Conservation (phyloP, 1,140 invertebrate species). For the Nomia melanderi region DNA sequence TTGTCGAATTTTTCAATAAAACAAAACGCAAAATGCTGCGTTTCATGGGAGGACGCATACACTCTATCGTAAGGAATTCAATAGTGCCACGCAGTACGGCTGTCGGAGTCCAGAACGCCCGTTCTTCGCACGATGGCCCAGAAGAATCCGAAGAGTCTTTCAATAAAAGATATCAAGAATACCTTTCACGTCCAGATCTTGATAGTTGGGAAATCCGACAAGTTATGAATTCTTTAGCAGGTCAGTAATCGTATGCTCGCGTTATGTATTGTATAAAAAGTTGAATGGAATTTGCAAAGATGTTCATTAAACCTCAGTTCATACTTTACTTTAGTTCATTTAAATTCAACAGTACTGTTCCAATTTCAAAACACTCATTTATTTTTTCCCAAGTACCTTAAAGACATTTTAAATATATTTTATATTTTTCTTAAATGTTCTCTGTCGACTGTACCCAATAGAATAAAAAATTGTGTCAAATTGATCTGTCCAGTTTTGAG, state of each 20-base stretch:
- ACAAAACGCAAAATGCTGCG: conserved; percentile 77
- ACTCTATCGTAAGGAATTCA: conserved; percentile 71
- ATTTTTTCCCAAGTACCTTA: too few species aligned
- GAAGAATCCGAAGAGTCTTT: conserved; percentile 86
- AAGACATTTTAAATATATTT: too few species aligned
- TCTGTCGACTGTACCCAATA: too few species aligned
- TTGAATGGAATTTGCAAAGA: background rate
- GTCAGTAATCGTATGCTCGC: conserved; percentile 57
- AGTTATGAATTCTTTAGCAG: conserved; percentile 88
- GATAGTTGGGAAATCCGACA: conserved; percentile 98
- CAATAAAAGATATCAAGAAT: conserved; percentile 90
- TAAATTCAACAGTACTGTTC: background rate
- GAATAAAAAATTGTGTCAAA: too few species aligned
- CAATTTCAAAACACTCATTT: too few species aligned
- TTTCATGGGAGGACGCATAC: conserved; percentile 75
- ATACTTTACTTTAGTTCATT: background rate
- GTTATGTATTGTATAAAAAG: background rate
- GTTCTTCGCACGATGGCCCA: conserved; percentile 69
- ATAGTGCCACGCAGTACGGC: conserved; percentile 62
- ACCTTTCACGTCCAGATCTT: conserved; percentile 94
- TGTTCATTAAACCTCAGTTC: background rate
- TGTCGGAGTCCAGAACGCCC: conserved; percentile 62
- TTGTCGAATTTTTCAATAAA: background rate
- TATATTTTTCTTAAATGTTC: too few species aligned
- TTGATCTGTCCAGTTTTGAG: too few species aligned